Evolutionary conservation across 2,113 vertebrate species (phyloP).

Genomic region (Setophaga coronata): DNA sequence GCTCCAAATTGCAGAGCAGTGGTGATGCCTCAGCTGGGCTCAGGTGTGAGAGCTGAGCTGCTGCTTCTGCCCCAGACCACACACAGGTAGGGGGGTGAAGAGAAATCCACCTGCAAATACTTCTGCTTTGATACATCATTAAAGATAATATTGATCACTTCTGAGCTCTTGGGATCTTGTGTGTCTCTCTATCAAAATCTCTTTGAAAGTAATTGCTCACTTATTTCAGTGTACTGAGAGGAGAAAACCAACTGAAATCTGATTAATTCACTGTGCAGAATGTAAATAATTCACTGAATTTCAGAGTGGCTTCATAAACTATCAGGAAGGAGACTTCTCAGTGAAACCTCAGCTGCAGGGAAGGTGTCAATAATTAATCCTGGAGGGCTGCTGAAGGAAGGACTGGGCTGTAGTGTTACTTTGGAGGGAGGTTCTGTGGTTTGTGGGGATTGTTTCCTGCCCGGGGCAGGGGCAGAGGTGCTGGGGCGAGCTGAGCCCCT

Average conservation of each 20-base stretch:
- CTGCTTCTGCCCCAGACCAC: neutral
- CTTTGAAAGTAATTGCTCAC: slow-evolving; percentile 4
- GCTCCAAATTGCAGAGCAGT: neutral
- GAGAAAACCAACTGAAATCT: slow-evolving; percentile 9
- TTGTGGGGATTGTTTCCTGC: neutral
- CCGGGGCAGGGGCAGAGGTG: neutral
- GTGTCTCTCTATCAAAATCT: neutral
- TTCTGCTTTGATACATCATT: neutral
- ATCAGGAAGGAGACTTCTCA: neutral
- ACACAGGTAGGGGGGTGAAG: too few species aligned
- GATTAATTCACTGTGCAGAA: neutral
- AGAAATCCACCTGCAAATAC: neutral
- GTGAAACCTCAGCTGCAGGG: neutral
- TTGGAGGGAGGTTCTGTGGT: neutral
- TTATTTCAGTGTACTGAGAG: neutral
- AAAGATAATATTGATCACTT: neutral
- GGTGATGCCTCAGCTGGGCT: neutral
- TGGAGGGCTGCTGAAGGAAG: neutral
- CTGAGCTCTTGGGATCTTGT: neutral
- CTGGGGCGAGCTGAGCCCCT: neutral
- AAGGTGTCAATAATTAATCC: slow-evolving; percentile 21
- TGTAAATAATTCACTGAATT: slow-evolving; percentile 46
- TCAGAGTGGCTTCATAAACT: neutral
- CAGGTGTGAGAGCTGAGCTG: accelerated
- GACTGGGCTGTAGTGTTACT: neutral